Evolutionary conservation across 1,140 invertebrate genomes (phyloP).

Genomic region (Camponotus vicinus): DNA sequence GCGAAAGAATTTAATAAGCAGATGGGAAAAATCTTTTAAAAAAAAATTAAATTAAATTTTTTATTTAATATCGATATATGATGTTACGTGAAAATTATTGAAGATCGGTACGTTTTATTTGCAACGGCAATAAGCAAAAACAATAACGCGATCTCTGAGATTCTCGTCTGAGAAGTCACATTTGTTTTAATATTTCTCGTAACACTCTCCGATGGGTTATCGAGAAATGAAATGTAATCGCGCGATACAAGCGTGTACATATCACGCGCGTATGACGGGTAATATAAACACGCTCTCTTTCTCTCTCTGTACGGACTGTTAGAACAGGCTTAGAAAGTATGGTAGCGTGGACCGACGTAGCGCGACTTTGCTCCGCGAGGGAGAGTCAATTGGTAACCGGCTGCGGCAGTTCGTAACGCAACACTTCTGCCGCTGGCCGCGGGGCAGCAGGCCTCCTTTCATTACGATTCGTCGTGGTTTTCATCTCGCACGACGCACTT

Average conservation of each 20-base stretch:
- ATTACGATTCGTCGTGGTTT: conserved; percentile 78
- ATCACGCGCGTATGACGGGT: conserved; percentile 17
- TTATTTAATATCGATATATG: background rate
- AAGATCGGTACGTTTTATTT: background rate
- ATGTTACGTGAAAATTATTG: background rate
- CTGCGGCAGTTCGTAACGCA: conserved; percentile 64
- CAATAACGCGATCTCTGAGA: background rate
- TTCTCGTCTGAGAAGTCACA: background rate
- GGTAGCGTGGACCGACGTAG: background rate
- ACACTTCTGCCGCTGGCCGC: conserved; percentile 59
- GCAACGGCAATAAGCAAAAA: background rate
- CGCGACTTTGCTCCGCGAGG: conserved; percentile 49
- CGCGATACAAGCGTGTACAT: background rate
- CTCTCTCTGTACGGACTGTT: background rate
- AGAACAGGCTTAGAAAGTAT: conserved; percentile 12
- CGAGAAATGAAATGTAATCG: conserved; percentile 54
- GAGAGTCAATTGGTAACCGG: conserved; percentile 76
- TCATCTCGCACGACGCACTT: conserved; percentile 74
- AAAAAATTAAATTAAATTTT: background rate
- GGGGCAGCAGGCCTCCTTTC: conserved; percentile 74
- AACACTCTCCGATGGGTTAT: background rate
- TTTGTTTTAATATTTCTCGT: conserved; percentile 34
- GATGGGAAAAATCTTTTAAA: background rate
- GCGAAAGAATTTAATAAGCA: conserved; percentile 10
- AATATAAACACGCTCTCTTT: conserved; percentile 40